Evolutionary conservation across 2,797 vertebrate genomes (phyloP).

Genomic region (Mormyrus proboscirostris): DNA sequence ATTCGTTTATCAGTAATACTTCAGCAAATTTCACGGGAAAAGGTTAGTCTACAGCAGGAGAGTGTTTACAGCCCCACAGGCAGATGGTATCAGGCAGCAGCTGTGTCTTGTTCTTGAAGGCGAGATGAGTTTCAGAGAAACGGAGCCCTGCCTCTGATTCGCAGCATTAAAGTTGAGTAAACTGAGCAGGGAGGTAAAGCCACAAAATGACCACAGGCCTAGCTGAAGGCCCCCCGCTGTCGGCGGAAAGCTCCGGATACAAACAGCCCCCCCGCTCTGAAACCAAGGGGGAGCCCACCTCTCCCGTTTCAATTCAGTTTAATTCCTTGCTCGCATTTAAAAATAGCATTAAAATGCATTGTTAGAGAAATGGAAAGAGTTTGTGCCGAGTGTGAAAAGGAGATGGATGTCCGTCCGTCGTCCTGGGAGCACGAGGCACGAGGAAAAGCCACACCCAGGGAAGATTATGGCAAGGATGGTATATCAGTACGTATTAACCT

Average conservation of each 20-base stretch:
- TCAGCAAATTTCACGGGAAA: neutral
- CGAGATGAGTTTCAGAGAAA: constrained; percentile 40
- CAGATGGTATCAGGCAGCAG: constrained; percentile 55
- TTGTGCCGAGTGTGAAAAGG: neutral
- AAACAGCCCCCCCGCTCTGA: neutral
- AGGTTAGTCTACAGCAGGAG: neutral
- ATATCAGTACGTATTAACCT: neutral
- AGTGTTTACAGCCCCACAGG: constrained; percentile 40
- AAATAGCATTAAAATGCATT: neutral
- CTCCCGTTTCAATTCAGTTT: neutral
- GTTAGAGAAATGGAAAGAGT: neutral
- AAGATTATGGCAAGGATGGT: neutral
- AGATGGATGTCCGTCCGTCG: neutral
- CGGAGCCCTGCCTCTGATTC: constrained; percentile 43
- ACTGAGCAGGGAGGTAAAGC: constrained; percentile 51
- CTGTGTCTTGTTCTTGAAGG: constrained; percentile 44
- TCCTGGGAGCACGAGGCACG: neutral
- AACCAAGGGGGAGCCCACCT: neutral
- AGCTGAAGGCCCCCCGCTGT: constrained; percentile 23
- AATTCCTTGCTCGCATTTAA: neutral
- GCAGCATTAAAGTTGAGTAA: constrained; percentile 52
- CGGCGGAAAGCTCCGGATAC: constrained; percentile 30
- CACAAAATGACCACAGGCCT: neutral
- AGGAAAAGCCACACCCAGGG: neutral
- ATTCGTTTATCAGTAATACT: neutral